A percentile compares a stretch with the other conserved stretches of the same genome.
These are phyloP conservation scores for Vanessa cardui DNA, from an alignment of 2,888 invertebrate genomes.

Conservation along the genomic window DNA sequence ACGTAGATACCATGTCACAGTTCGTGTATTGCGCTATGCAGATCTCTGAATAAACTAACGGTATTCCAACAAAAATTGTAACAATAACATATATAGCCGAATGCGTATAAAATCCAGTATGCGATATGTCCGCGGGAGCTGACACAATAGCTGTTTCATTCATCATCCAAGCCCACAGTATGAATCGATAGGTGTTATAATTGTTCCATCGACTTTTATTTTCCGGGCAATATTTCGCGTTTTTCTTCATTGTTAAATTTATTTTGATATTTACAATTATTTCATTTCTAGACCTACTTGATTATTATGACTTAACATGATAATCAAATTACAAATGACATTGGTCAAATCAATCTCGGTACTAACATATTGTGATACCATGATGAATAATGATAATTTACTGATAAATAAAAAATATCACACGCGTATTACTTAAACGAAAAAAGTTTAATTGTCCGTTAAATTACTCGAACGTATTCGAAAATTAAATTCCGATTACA, in stretches of 20 bases:
- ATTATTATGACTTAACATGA: conserved; percentile 16
- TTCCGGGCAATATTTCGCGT: conserved; percentile 49
- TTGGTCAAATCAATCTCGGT: too few species aligned
- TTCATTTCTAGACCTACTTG: conserved; percentile 19
- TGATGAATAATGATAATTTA: too few species aligned
- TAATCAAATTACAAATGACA: background rate
- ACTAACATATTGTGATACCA: too few species aligned
- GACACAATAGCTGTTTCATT: conserved; percentile 61
- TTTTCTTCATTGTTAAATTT: conserved; percentile 36
- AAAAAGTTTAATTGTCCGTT: conserved; percentile 12
- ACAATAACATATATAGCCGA: conserved; percentile 51
- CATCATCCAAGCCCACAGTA: conserved; percentile 70
- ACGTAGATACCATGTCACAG: conserved; percentile 60
- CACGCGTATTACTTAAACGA: background rate
- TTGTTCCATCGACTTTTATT: conserved; percentile 58
- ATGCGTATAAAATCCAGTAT: conserved; percentile 61
- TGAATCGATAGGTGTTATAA: conserved; percentile 60
- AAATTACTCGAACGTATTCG: conserved; percentile 33
- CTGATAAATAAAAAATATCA: background rate
- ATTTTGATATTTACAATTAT: background rate
- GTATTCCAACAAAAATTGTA: conserved; percentile 66
- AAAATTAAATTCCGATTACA: conserved; percentile 65
- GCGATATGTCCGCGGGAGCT: conserved; percentile 58
- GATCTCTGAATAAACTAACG: conserved; percentile 71
- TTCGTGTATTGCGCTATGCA: conserved; percentile 72